Base-by-base conservation (phyloP, 2,888 invertebrate genomes). In the Tubulanus polymorphus region DNA sequence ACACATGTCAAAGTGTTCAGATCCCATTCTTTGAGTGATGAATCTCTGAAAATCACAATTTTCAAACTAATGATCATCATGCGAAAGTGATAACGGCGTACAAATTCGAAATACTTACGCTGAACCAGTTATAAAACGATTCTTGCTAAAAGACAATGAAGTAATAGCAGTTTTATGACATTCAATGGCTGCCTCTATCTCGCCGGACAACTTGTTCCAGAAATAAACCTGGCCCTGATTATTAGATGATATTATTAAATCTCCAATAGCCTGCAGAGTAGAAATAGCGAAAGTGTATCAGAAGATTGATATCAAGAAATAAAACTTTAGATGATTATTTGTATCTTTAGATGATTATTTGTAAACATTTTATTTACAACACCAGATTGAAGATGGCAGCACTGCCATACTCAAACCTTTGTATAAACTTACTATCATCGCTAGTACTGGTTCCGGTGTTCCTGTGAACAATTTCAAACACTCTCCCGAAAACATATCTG, bases 1-100 rank as follows among this genome's bases (percentile, higher is more conserved):
- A 76, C 68, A 67, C 73, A 73, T 20, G 73, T 72, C 75, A 76
- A 74, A 20, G 74, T 71, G 50, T 65, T 59, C 41, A 76, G 62
- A 58, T 76, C 73, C 75, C 75, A 76, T 55, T 76, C 75, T 53
- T 71, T 64, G 30, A 76, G 64, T 3, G 68, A 69, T 37, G 64
- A 62, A 62, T 76, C 76, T 48, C 76, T 76, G 68, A 1, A 63
- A 61, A 29, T 48, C 25, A 26, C 48, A 52, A 48, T 20, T 51
- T 20, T 26, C 35, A 32, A n/a, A n/a, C n/a, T n/a, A n/a, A 12
- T 35, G 12, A 35, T 15, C n/a, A 35, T 35, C 35, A 15, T 35
- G 35, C 12, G 35, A 15, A 35, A 35, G 35, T 15, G n/a, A 12
- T 35, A 35, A 15, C 10, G 10, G n/a, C 10, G n/a, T 47, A n/a